phyloP scores from a whole-genome alignment of 2,888 invertebrate species.

The Petrolisthes manimaculis region DNA sequence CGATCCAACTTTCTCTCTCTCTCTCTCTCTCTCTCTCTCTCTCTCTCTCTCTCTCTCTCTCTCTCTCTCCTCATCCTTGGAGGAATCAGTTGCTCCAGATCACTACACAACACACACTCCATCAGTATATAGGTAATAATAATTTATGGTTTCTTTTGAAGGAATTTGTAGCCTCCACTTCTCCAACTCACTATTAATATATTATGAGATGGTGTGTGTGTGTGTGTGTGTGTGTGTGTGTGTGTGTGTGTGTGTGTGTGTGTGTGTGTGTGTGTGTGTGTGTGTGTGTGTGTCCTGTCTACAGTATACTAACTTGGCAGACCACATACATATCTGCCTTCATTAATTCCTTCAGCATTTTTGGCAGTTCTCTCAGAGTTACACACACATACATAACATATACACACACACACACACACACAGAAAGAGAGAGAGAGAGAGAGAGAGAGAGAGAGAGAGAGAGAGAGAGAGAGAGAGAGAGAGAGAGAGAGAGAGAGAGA shows the following conservation, averaged over 20 bases:
- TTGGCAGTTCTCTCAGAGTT: background rate
- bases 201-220: too few species aligned
- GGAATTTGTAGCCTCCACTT: too few species aligned
- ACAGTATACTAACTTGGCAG: background rate
- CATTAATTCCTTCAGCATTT: background rate
- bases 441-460: constrained; percentile 9
- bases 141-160: constrained; percentile 2
- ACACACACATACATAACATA: constrained; percentile 26
- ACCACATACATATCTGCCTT: background rate
- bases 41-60: background rate
- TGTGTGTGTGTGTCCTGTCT: constrained; percentile 14
- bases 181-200: too few species aligned
- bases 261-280: constrained; percentile 23
- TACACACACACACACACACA: constrained; percentile 27
- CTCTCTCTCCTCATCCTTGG: background rate
- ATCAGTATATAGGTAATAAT: background rate
- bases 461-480: constrained; percentile 21
- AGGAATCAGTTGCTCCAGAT: background rate
- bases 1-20: background rate
- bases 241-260: constrained; percentile 31
- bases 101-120: background rate
- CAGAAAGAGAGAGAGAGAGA: constrained; percentile 17
- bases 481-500: constrained; percentile 16
- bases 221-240: constrained; percentile 43
- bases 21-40: constrained; percentile 5